A percentile compares a stretch with the other conserved stretches of the same genome.
Evolutionary conservation across 2,888 invertebrate species (phyloP).

Genomic region (Chrysina gloriosa): DNA sequence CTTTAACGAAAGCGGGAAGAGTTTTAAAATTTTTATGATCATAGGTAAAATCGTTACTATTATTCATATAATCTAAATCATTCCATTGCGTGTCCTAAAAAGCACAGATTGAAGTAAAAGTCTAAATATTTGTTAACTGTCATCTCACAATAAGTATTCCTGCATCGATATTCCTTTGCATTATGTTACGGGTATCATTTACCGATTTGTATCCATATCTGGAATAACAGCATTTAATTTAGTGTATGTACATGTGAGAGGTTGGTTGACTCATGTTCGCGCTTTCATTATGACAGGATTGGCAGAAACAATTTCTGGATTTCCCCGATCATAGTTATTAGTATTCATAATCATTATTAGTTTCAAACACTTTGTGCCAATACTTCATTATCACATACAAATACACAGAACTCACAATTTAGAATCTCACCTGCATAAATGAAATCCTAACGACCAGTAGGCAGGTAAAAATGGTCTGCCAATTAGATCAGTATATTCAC

Average conservation of each 20-base stretch:
- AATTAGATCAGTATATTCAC: constrained; percentile 77
- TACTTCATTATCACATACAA: too few relatives aligned
- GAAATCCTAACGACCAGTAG: constrained; percentile 90
- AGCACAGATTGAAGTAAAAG: background rate
- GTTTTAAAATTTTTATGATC: constrained; percentile 72
- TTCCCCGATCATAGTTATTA: too few relatives aligned
- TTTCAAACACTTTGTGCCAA: too few relatives aligned
- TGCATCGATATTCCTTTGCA: constrained; percentile 77
- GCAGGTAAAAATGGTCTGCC: constrained; percentile 86
- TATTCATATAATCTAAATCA: constrained; percentile 87
- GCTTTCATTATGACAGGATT: too few relatives aligned
- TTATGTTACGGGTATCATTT: constrained; percentile 73
- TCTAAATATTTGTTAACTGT: background rate
- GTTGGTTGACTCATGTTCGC: too few relatives aligned
- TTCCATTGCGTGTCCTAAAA: constrained; percentile 83
- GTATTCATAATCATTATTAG: too few relatives aligned
- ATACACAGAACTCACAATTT: too few relatives aligned
- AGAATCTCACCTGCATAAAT: constrained; percentile 76
- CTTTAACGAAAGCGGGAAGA: constrained; percentile 76
- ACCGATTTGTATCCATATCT: constrained; percentile 72
- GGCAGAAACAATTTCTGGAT: too few relatives aligned
- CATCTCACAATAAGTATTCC: constrained; percentile 80
- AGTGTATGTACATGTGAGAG: too few relatives aligned
- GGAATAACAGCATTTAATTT: background rate
- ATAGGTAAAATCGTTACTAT: constrained; percentile 83